These are phyloP conservation scores for Luscinia megarhynchos DNA, from an alignment of 2,797 vertebrate species.

Conservation along the genomic window DNA sequence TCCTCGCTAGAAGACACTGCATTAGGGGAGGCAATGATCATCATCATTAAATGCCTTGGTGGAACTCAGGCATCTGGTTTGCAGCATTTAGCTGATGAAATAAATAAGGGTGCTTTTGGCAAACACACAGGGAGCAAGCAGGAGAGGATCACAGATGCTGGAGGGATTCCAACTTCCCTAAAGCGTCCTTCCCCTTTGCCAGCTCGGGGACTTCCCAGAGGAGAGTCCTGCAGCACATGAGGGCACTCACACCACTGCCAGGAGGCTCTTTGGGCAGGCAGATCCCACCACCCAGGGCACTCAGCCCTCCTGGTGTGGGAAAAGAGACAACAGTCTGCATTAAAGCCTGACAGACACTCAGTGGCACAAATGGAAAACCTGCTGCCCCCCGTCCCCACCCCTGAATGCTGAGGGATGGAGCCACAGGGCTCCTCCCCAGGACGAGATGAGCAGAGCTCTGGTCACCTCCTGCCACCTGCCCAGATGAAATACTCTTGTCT, in stretches of 20 bases:
- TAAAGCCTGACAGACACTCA: fast-evolving
- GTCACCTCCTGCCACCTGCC: background rate
- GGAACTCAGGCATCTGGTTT: slow-evolving; percentile 51
- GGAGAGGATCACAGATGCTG: slow-evolving; percentile 26
- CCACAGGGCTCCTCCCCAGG: fast-evolving
- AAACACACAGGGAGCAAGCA: slow-evolving; percentile 52
- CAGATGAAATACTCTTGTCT: background rate
- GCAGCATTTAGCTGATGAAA: slow-evolving; percentile 58
- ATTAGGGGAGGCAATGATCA: slow-evolving; percentile 37
- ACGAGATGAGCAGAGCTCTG: background rate
- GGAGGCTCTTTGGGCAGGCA: background rate
- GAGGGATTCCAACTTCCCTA: slow-evolving; percentile 52
- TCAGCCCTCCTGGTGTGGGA: background rate
- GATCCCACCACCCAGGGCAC: background rate
- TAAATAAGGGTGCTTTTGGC: slow-evolving; percentile 71
- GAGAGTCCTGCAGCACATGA: background rate
- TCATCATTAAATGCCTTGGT: slow-evolving; percentile 38
- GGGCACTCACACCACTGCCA: background rate
- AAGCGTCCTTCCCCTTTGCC: background rate
- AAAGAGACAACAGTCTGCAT: background rate
- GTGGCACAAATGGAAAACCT: background rate
- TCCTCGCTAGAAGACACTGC: slow-evolving; percentile 9
- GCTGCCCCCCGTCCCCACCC: background rate
- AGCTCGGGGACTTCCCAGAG: background rate
- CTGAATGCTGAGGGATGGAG: background rate